These are phyloP conservation scores for Anhinga rufa DNA, from an alignment of 2,113 vertebrate species.

Conservation along the genomic window DNA sequence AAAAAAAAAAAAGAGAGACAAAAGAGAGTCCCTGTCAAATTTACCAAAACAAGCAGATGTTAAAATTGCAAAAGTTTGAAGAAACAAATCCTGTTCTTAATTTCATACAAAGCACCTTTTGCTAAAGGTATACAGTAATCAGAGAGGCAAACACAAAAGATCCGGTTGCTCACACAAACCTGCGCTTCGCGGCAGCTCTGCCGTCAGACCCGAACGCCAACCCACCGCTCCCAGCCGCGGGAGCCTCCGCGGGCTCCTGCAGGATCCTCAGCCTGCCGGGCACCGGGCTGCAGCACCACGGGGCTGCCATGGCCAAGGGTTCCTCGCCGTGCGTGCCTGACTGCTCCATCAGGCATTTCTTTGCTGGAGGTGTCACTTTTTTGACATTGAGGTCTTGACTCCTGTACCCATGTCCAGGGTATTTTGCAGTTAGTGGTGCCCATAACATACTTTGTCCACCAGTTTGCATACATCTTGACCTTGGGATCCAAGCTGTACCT, in stretches of 20 bases:
- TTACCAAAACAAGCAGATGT: constrained; percentile 54
- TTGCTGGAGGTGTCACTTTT: neutral
- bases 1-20: constrained; percentile 48
- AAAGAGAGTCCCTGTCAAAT: constrained; percentile 67
- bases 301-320: neutral
- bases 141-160: neutral
- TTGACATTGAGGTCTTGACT: neutral
- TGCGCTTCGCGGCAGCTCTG: neutral
- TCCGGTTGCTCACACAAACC: accelerated
- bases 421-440: neutral
- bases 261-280: neutral
- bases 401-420: neutral
- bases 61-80: constrained; percentile 19
- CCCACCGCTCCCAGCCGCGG: accelerated
- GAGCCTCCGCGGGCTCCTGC: neutral
- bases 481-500: neutral
- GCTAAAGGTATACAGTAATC: neutral
- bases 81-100: neutral
- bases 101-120: neutral
- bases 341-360: neutral
- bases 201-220: accelerated
- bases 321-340: accelerated
- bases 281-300: accelerated
- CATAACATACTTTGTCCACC: no score
- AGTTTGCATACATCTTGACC: accelerated